phyloP scores from a whole-genome alignment of 2,888 invertebrate species.

The Trissolcus japonicus region DNA sequence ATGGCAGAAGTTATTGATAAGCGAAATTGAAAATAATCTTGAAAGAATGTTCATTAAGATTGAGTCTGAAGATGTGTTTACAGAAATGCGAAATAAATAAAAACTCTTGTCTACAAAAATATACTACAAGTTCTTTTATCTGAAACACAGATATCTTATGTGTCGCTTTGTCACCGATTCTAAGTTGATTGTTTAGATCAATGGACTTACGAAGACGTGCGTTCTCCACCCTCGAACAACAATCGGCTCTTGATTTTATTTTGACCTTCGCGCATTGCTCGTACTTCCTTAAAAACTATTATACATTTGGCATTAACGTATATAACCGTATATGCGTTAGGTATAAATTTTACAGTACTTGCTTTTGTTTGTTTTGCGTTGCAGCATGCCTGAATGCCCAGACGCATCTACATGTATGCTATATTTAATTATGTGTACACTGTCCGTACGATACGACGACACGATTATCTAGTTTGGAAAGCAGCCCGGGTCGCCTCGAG shows the following conservation, averaged over 20 bases:
- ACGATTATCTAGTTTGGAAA: slow-evolving; percentile 68
- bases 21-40: no score
- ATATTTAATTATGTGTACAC: slow-evolving; percentile 63
- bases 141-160: not conserved
- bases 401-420: slow-evolving; percentile 60
- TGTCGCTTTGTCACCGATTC: not conserved
- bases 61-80: no score
- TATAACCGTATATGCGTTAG: slow-evolving; percentile 73
- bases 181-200: slow-evolving; percentile 21
- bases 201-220: slow-evolving; percentile 56
- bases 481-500: slow-evolving; percentile 59
- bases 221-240: slow-evolving; percentile 41
- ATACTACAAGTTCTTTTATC: slow-evolving; percentile 41
- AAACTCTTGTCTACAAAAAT: slow-evolving; percentile 28
- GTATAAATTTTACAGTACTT: slow-evolving; percentile 71
- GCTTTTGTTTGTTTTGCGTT: slow-evolving; percentile 58
- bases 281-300: slow-evolving; percentile 70
- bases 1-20: no score
- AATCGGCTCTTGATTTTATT: slow-evolving; percentile 47
- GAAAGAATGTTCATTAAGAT: no score
- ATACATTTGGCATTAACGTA: slow-evolving; percentile 76
- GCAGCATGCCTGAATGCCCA: slow-evolving; percentile 51
- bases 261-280: slow-evolving; percentile 59
- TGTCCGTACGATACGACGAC: slow-evolving; percentile 65
- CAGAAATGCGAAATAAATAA: slow-evolving; percentile 8